Evolutionary conservation across 2,797 vertebrate species (phyloP), one percentile per base, ranked within the genome.

Genomic region (Garrulus glandarius): DNA sequence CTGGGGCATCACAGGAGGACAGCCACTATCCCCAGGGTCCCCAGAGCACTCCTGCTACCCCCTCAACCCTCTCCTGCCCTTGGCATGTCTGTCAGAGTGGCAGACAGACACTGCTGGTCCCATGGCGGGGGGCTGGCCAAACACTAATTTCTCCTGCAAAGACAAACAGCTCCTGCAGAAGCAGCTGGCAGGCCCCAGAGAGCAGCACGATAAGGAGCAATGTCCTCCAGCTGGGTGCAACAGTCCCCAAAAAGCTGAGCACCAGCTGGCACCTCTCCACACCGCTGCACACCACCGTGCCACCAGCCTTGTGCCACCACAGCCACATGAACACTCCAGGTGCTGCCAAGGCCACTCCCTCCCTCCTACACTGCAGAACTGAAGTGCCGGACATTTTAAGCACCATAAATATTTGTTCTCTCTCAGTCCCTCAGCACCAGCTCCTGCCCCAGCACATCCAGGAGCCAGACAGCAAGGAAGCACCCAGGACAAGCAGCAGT

Each of bases 1-100:
- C 53, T 21, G 8, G 34, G 27, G 10, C 44, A 52, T 26, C 49
- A 23, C 6, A 3, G 61, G 24, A 78, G 56, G 32, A 56, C 46
- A 82, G 22, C 4, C 85, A 85, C 30, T 68, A 46, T 1, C 29
- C 59, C 29, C 43, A 50, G 23, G 36, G 46, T 18, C 12, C 44
- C 32, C 46, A 81, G 52, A 41, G 47, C 39, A 13, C 29, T 60
- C 15, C 74, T 19, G 47, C 52, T 63, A 39, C 49, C 32, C 23
- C 34, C 19, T 60, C 43, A 56, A 34, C 34, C 21, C 63, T 82
- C 44, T 68, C 34, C 37, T 0, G 0, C 27, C 63, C 50, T 44
- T 13, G 15, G n/a, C 1, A 1, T 0, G 3, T 23, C 74, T 0
- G 0, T 74, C 72, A 59, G 21, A 77, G 39, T 1, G 23, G 70